A percentile compares a stretch with the other conserved stretches of the same genome.
Conservation (phyloP, 2,888 invertebrate species). For the Drosophila buzzatii region DNA sequence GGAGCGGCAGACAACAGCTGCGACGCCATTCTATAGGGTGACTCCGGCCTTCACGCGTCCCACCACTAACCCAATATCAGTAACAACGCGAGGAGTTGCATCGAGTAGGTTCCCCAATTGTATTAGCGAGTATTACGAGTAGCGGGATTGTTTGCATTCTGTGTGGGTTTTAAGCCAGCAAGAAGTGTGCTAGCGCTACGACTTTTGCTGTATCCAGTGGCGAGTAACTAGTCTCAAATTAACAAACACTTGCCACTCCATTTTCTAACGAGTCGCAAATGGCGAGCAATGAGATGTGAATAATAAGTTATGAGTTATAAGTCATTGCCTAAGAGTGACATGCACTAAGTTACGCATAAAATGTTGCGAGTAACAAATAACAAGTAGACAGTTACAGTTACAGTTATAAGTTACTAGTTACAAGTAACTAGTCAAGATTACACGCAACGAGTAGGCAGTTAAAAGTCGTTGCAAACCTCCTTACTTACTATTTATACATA, state of each 20-base stretch:
- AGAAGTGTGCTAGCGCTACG: background rate
- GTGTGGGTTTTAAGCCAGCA: background rate
- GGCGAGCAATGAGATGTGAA: background rate
- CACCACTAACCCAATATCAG: slow-evolving; percentile 60
- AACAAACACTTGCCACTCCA: too few relatives aligned
- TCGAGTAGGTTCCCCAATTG: slow-evolving; percentile 65
- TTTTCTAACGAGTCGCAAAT: background rate
- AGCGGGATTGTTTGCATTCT: slow-evolving; percentile 6
- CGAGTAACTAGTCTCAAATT: too few relatives aligned
- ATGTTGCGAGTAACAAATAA: background rate
- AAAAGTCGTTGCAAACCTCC: background rate
- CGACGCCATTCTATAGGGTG: slow-evolving; percentile 25
- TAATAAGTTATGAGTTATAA: background rate
- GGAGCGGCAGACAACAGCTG: slow-evolving; percentile 49
- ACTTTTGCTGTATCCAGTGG: too few relatives aligned
- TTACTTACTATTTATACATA: background rate
- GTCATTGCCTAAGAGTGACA: background rate
- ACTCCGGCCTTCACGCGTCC: slow-evolving; percentile 28
- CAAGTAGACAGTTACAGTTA: background rate
- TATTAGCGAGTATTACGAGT: slow-evolving; percentile 17
- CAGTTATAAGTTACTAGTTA: background rate
- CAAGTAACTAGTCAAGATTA: background rate
- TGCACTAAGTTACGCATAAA: background rate
- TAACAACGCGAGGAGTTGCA: slow-evolving; percentile 50
- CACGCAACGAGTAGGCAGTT: background rate